phyloP scores from a whole-genome alignment of 2,113 vertebrate genomes.

The Menidia beryllina region DNA sequence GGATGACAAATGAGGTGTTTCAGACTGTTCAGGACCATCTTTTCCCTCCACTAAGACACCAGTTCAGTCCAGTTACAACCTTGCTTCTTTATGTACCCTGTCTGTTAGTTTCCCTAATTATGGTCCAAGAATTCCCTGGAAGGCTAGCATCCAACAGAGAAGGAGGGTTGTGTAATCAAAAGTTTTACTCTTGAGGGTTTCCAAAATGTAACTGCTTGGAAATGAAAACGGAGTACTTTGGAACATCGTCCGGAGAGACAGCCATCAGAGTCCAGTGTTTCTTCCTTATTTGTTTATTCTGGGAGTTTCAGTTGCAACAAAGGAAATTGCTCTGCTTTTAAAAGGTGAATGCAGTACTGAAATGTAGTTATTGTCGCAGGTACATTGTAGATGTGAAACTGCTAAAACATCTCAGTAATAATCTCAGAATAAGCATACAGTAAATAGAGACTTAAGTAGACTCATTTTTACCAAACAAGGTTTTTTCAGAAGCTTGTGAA shows the following conservation, averaged over 20 bases:
- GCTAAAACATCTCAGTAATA: no score
- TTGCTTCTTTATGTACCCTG: conserved; percentile 39
- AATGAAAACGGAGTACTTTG: conserved; percentile 64
- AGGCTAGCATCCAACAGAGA: conserved; percentile 71
- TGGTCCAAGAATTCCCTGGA: conserved; percentile 65
- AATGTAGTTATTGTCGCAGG: neutral
- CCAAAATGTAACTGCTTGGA: conserved; percentile 63
- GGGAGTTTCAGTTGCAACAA: conserved; percentile 16
- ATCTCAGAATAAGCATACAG: no score
- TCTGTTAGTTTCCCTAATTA: conserved; percentile 73
- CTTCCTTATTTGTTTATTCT: conserved; percentile 49
- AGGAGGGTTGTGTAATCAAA: conserved; percentile 76
- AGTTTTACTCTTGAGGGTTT: conserved; percentile 59
- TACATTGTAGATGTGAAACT: no score
- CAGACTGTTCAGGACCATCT: neutral
- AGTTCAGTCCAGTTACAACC: conserved; percentile 35
- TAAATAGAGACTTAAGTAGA: no score
- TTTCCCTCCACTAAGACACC: conserved; percentile 49
- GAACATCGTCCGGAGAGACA: conserved; percentile 63
- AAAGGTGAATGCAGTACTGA: neutral
- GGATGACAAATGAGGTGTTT: no score
- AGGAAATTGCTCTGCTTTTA: neutral
- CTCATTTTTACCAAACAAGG: no score
- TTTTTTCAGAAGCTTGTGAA: no score
- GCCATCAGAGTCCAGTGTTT: conserved; percentile 64